Percentiles rank a stretch among this genome's conserved stretches.
Evolutionary conservation across 2,113 vertebrate species (phyloP).

Genomic region (Passer montanus): DNA sequence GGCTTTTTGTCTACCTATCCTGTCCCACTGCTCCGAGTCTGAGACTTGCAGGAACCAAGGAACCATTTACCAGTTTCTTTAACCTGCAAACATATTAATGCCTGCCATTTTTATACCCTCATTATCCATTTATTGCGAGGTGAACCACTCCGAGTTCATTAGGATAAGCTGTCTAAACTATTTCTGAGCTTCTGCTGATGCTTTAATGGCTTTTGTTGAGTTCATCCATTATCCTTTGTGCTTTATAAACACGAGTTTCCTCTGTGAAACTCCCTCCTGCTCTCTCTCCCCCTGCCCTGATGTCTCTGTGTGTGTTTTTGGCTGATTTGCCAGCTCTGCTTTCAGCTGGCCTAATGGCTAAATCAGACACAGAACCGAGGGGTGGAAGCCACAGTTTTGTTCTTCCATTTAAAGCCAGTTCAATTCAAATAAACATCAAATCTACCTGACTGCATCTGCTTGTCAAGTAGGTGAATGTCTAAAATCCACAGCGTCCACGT

Average conservation of each 20-base stretch:
- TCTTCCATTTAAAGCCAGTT: not conserved
- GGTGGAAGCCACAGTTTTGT: not conserved
- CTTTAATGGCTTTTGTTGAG: slow-evolving; percentile 51
- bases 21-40: not conserved
- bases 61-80: slow-evolving; percentile 41
- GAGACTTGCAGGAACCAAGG: slow-evolving; percentile 28
- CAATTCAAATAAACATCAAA: slow-evolving; percentile 22
- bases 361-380: not conserved
- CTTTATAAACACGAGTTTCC: not conserved
- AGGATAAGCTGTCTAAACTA: not conserved
- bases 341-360: slow-evolving; percentile 13
- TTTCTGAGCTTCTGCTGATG: not conserved
- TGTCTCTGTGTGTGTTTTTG: not conserved
- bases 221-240: not conserved
- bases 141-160: not conserved
- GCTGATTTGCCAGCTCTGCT: not conserved
- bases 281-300: not conserved
- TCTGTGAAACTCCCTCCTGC: not conserved
- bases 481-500: not conserved
- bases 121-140: slow-evolving; percentile 45
- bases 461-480: not conserved
- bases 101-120: not conserved
- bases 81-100: slow-evolving; percentile 27
- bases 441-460: slow-evolving; percentile 11
- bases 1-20: not conserved